phyloP scores from a whole-genome alignment of 2,888 invertebrate genomes.

The Cybosia mesomella region DNA sequence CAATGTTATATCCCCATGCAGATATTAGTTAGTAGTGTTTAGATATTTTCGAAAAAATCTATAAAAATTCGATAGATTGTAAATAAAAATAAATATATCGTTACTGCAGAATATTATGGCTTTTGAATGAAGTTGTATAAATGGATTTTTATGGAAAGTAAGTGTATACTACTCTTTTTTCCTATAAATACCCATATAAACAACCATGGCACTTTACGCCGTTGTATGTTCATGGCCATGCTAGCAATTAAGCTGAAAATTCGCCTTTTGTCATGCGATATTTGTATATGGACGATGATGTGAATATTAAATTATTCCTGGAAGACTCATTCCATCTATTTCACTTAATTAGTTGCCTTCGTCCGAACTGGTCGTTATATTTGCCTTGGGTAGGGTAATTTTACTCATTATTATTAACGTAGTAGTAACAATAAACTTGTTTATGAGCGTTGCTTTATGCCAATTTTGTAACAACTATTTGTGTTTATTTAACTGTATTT shows the following conservation, averaged over 20 bases:
- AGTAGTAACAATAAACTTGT: not conserved
- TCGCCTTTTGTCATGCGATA: slow-evolving; percentile 28
- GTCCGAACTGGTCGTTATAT: slow-evolving; percentile 24
- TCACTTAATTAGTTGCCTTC: slow-evolving; percentile 40
- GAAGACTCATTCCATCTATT: slow-evolving; percentile 41
- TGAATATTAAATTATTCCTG: slow-evolving; percentile 49
- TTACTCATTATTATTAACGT: slow-evolving; percentile 18
- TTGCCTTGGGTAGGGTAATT: slow-evolving; percentile 24
- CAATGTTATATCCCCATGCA: no score
- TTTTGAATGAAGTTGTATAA: no score
- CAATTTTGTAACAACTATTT: not conserved
- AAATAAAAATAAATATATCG: no score
- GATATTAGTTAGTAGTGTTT: no score
- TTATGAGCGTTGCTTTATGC: not conserved
- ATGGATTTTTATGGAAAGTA: no score
- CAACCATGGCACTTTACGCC: not conserved
- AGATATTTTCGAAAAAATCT: no score
- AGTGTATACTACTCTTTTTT: no score
- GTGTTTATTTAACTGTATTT: not conserved
- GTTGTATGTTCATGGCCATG: not conserved
- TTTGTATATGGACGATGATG: slow-evolving; percentile 36
- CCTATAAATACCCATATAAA: no score
- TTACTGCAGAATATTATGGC: no score
- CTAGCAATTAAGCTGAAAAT: not conserved
- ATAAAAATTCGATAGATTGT: no score